Base-by-base conservation (phyloP, 2,888 invertebrate genomes). In the Caenorhabditis becei region DNA sequence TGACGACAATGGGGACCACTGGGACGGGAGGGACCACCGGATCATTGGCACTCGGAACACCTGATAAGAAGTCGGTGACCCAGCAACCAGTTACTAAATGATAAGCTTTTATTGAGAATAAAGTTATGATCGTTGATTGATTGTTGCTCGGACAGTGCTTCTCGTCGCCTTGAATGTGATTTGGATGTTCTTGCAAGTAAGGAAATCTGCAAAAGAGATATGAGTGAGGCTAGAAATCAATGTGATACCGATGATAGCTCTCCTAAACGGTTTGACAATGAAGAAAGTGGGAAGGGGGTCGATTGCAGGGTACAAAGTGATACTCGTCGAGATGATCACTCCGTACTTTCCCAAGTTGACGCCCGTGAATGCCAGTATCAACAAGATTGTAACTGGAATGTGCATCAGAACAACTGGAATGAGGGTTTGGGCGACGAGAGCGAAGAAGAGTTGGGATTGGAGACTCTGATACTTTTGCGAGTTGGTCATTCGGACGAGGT, bases 331-430 rank as follows among this genome's bases (percentile, higher is more conserved):
- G 16, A 49, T 20, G 18, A 49, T 49, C 20, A 26, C 11, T 26
- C 23, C 26, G 3, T 24, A 53, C 11, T 53, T 16, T 11, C 53
- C 26, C n/a, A 53, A 1, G 4, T 26, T 16, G 11, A 24, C 4
- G 2, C 53, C 24, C 1, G 24, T 24, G 24, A 53, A 53, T 7
- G 53, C 53, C 2, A 26, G 24, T 4, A 53, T 23, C 8, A 53
- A 2, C 24, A 24, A 4, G 16, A 70, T 49, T 2, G 59, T 26
- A 7, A 59, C 59, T 3, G 70, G 70, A 51, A 70, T 41, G 37
- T 70, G 70, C 49, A 70, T 59, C 23, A 70, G 37, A n/a, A 59
- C 49, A 16, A 51, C 47, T 11, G 70, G 70, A 51, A 59, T 70
- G 10, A 61, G 51, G 4, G 67, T 69, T 35, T 69, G 58, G 18